Evolutionary conservation across 1,140 invertebrate species (phyloP), one percentile per base, ranked within the genome.

Genomic region (Megathymus violae): DNA sequence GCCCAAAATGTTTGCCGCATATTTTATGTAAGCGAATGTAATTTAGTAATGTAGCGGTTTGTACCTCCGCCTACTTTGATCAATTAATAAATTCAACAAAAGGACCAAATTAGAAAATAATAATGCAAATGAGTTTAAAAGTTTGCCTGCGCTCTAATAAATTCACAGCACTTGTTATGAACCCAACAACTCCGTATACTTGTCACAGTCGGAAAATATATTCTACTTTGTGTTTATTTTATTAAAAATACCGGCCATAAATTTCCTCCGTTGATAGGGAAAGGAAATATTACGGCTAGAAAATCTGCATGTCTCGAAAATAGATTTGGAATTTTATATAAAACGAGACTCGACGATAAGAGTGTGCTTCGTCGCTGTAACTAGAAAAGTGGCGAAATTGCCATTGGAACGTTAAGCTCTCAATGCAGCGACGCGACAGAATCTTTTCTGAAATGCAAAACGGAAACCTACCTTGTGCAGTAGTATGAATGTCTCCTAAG

Each of bases 1-100:
- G 74, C 67, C 68, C 64, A 69, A 71, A 76, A 82, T 79, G 62
- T 81, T 80, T 41, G 43, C 66, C 62, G 48, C 67, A 62, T 78
- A 85, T 82, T 81, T 81, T 71, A 82, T 64, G 54, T 71, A 71
- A 65, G 51, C 64, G 61, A 58, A 34, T 27, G 60, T 62, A 68
- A 77, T 77, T 74, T 77, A 48, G 46, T 25, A 70, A 73, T 66
- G 69, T 71, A 59, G 72, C 63, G 68, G 74, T 59, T 52, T 27
- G 50, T 69, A 65, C 69, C 63, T 58, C 43, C 6, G 43, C 51
- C 61, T 59, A 76, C 71, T 69, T 77, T 67, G 31, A 54, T 48
- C 56, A 52, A 60, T 65, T 38, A 65, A 60, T 54, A 59, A 58
- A 47, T 65, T 65, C 14, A 46, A 46, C 27, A 17, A 11, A 22